Conservation (phyloP, 2,113 vertebrate species). For the Thalassarche chlororhynchos region DNA sequence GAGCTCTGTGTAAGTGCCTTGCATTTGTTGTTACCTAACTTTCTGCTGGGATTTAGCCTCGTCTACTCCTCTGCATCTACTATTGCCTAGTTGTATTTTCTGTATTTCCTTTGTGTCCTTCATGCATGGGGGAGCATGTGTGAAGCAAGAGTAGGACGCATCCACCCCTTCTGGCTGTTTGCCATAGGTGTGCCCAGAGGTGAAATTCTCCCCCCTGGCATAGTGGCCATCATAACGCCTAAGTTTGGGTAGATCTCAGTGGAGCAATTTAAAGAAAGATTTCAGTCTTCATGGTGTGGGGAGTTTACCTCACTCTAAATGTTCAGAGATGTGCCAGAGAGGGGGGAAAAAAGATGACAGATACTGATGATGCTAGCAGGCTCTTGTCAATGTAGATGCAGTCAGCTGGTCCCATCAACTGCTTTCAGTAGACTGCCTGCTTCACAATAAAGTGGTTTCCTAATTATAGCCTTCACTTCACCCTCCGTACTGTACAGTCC, state of each 20-base stretch:
- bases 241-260: background rate
- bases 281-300: background rate
- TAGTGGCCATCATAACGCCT: accelerated
- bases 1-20: background rate
- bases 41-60: background rate
- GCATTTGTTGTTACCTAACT: background rate
- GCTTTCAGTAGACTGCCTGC: background rate
- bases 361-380: background rate
- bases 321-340: background rate
- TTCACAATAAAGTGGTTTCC: conserved; percentile 21
- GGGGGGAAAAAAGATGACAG: background rate
- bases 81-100: background rate
- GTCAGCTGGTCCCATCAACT: conserved; percentile 26
- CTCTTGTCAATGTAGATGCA: background rate
- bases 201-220: accelerated
- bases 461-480: conserved; percentile 6
- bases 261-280: background rate
- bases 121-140: background rate
- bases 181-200: background rate
- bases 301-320: background rate
- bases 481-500: background rate
- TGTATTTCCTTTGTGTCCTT: background rate
- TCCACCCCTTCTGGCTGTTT: background rate
- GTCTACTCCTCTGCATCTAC: background rate
- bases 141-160: background rate